phyloP scores from a whole-genome alignment of 2,113 vertebrate genomes.

The Dolichallabes microphthalmus region DNA sequence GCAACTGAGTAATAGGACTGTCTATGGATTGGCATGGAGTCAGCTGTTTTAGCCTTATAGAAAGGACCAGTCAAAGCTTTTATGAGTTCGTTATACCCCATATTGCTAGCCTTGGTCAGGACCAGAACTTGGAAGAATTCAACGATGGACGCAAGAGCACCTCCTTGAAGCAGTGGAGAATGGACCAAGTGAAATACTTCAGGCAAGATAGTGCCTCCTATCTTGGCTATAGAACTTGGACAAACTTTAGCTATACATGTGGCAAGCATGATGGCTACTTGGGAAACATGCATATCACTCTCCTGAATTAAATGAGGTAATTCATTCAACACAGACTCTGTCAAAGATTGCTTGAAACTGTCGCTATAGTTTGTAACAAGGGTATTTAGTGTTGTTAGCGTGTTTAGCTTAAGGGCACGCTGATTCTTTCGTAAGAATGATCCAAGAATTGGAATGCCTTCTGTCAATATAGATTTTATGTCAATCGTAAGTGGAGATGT shows the following conservation, averaged over 20 bases:
- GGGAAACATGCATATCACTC: conserved; percentile 90
- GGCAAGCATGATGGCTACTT: conserved; percentile 82
- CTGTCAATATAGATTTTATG: conserved; percentile 78
- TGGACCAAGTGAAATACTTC: conserved; percentile 81
- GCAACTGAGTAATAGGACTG: conserved; percentile 83
- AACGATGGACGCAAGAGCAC: conserved; percentile 75
- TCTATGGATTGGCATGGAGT: conserved; percentile 68
- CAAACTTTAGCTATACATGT: conserved; percentile 78
- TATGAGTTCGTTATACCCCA: conserved; percentile 77
- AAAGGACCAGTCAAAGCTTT: conserved; percentile 78
- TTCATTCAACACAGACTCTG: conserved; percentile 79
- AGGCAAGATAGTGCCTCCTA: conserved; percentile 72
- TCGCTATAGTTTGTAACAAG: conserved; percentile 81
- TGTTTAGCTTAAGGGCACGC: conserved; percentile 81
- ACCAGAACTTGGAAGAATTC: conserved; percentile 83
- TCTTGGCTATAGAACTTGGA: conserved; percentile 78
- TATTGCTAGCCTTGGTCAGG: conserved; percentile 66
- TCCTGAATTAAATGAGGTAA: conserved; percentile 84
- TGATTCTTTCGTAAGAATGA: conserved; percentile 92
- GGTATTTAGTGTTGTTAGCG: conserved; percentile 78
- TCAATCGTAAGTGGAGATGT: conserved; percentile 80
- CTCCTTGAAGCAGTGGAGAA: conserved; percentile 85
- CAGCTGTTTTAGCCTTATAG: conserved; percentile 52
- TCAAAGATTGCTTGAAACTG: conserved; percentile 74
- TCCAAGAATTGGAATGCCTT: conserved; percentile 81